A percentile compares a stretch with the other conserved stretches of the same genome.
Conservation (phyloP, 2,113 vertebrate species). For the Ahaetulla prasina region DNA sequence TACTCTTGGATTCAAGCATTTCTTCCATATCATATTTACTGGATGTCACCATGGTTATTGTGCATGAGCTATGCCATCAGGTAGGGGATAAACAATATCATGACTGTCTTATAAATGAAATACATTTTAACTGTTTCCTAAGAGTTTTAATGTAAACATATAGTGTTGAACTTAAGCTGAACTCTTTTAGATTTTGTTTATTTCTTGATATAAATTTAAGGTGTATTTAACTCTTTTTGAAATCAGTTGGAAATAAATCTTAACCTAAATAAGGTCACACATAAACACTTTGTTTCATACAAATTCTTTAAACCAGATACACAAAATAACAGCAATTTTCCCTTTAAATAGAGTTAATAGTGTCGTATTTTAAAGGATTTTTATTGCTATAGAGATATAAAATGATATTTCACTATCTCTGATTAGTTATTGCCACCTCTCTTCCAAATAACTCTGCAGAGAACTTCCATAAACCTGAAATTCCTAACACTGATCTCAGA, state of each 20-base stretch:
- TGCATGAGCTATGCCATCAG: constrained; percentile 87
- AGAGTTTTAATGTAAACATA: not conserved
- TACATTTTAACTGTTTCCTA: not conserved
- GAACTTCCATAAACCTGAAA: not conserved
- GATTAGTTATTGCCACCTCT: not conserved
- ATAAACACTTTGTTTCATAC: not conserved
- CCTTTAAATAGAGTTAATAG: constrained; percentile 4
- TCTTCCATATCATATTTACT: constrained; percentile 86
- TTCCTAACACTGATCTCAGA: not conserved
- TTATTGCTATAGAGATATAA: not conserved
- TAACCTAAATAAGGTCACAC: not conserved
- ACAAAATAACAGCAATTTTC: constrained; percentile 31
- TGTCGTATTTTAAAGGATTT: not conserved
- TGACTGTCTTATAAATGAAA: not conserved
- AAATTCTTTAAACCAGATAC: not conserved
- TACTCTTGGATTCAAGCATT: constrained; percentile 84
- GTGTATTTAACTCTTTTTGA: not conserved
- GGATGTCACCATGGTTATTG: constrained; percentile 89
- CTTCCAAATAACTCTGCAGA: not conserved
- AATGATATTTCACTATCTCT: not conserved
- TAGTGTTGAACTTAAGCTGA: not conserved
- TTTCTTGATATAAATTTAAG: not conserved
- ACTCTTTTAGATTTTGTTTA: not conserved
- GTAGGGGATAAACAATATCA: constrained; percentile 63
- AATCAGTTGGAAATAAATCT: not conserved